Percentiles rank a stretch among this genome's conserved stretches.
phyloP scores from a whole-genome alignment of 2,888 invertebrate genomes.

The Meta bourneti region DNA sequence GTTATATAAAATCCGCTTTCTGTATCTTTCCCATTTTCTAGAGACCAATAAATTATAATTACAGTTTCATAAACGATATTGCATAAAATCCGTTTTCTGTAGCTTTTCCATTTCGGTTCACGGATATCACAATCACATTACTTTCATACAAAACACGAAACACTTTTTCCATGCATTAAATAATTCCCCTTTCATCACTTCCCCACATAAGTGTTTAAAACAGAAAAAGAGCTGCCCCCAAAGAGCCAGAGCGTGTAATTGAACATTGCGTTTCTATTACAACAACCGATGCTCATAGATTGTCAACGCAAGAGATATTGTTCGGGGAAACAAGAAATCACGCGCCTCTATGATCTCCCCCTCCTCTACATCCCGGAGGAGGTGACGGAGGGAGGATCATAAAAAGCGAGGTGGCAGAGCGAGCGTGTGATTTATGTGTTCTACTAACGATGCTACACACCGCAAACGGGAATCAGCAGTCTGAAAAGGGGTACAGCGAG shows the following conservation, averaged over 20 bases:
- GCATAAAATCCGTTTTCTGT: too few relatives aligned
- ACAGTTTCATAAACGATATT: too few relatives aligned
- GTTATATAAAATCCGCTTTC: too few relatives aligned
- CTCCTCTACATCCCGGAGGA: constrained; percentile 3
- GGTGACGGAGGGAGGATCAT: constrained; percentile 2
- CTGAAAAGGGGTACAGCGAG: constrained; percentile 48
- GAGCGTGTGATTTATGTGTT: constrained; percentile 54
- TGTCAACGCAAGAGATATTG: neutral
- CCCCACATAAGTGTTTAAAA: too few relatives aligned
- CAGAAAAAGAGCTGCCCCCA: neutral
- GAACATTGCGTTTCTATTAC: neutral
- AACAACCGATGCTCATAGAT: neutral
- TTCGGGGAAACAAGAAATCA: constrained; percentile 34
- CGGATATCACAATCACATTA: too few relatives aligned
- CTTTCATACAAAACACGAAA: too few relatives aligned
- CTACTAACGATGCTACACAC: constrained; percentile 52
- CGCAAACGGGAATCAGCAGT: constrained; percentile 27
- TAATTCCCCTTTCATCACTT: too few relatives aligned
- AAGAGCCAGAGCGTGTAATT: constrained; percentile 5
- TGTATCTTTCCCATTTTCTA: too few relatives aligned
- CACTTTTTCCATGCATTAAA: too few relatives aligned
- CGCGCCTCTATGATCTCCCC: constrained; percentile 31
- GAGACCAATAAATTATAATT: too few relatives aligned
- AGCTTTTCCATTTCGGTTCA: too few relatives aligned
- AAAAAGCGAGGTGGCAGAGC: constrained; percentile 35